Base-by-base conservation (phyloP, 2,113 vertebrate species). In the Lepus europaeus region DNA sequence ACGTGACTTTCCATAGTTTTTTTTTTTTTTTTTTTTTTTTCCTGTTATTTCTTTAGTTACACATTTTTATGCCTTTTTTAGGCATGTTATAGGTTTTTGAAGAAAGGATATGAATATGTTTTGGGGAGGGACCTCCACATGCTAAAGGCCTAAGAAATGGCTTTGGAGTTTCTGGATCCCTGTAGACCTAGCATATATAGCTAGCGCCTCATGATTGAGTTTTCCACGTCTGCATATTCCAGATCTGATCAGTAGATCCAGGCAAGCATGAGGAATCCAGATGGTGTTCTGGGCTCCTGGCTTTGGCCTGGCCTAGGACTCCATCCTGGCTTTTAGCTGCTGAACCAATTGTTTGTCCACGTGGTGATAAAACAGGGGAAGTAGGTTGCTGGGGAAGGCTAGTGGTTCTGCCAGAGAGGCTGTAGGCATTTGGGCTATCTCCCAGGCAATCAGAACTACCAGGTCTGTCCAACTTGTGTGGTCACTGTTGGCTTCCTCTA, bases 361-460 rank as follows among this genome's bases (percentile, higher is more conserved):
- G 78, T 99, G 99, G 59, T 99, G 99, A 94, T 99, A 99, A 97
- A 99, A 99, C 70, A 99, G 98, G 0, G 99, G 98, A 61, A 99
- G 98, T 39, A 99, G 98, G 97, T 99, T 99, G 77, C 99, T 99
- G 31, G 99, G 99, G 69, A 99, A 97, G 82, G 98, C 97, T 3
- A 99, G 98, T 0, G 99, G 99, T 97, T 99, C 99, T 72, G 99
- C 99, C 96, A 99, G 97, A 0, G 93, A 99, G 63, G 98, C 98
- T 78, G 98, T 90, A 4, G 98, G 98, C 78, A 98, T 95, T 27
- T 98, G 99, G 0, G 99, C 99, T 27, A 99, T 98, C 96, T 99
- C 99, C 85, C 98, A 98, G 0, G 99, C 99, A 1, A 99, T 99
- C 87, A 99, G 98, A 97, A 99, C 99, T 93, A 99, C 99, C 0